phyloP scores from a whole-genome alignment of 1,140 invertebrate genomes.

The Cryptotermes secundus region DNA sequence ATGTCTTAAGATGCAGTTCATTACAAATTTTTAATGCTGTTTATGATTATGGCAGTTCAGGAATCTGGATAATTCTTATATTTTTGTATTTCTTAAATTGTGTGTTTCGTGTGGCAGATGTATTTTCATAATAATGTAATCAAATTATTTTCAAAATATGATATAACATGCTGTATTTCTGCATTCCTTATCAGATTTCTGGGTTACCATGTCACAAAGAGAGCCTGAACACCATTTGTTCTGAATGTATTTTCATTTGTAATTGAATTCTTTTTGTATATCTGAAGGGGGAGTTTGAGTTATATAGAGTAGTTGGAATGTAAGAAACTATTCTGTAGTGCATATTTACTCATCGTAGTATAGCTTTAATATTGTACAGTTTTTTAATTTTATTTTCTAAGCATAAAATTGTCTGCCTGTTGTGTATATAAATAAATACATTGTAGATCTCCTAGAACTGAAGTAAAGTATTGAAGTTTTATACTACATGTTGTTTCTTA shows the following conservation, averaged over 20 bases:
- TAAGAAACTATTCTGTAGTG: not conserved
- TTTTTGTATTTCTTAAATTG: no score
- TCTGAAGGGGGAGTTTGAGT: not conserved
- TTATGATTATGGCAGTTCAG: no score
- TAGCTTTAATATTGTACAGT: slow-evolving; percentile 20
- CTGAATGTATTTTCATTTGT: not conserved
- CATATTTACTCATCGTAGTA: not conserved
- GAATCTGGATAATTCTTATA: no score
- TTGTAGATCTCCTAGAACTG: not conserved
- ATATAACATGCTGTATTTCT: not conserved
- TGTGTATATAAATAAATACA: not conserved
- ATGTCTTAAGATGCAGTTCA: no score
- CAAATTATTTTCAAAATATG: not conserved
- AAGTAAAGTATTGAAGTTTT: slow-evolving; percentile 7
- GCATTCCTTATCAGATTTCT: not conserved
- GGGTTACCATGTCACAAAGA: not conserved
- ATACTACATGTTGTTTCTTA: not conserved
- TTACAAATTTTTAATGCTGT: no score
- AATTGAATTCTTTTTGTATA: not conserved
- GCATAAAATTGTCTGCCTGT: slow-evolving; percentile 6
- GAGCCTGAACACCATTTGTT: not conserved
- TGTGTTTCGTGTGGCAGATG: no score
- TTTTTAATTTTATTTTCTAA: slow-evolving; percentile 2
- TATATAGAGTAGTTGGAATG: not conserved
- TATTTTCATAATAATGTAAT: no score